Conservation (phyloP, 2,113 vertebrate genomes). For the Gymnobelideus leadbeateri region DNA sequence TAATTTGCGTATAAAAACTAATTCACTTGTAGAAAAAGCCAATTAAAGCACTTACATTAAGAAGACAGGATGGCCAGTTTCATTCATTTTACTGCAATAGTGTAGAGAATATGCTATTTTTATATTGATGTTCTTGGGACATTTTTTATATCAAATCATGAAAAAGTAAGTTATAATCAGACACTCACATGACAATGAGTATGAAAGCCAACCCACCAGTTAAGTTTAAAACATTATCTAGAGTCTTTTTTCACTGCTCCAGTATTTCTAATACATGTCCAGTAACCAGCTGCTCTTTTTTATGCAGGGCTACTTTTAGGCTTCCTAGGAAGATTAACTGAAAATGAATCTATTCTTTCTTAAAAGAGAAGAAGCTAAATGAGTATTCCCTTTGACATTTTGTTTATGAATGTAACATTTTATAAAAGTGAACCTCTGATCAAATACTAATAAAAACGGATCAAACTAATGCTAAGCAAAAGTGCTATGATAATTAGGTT, state of each 20-base stretch:
- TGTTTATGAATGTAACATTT: background rate
- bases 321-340: slow-evolving; percentile 46
- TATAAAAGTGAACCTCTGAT: slow-evolving; percentile 27
- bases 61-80: slow-evolving; percentile 30
- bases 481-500: background rate
- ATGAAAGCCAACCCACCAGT: slow-evolving; percentile 28
- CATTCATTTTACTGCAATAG: slow-evolving; percentile 7
- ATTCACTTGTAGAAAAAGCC: slow-evolving; percentile 24
- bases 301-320: slow-evolving; percentile 41
- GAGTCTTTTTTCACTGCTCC: slow-evolving; percentile 11
- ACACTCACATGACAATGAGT: slow-evolving; percentile 22
- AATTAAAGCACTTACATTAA: background rate
- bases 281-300: slow-evolving; percentile 39
- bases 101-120: background rate
- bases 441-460: slow-evolving; percentile 50
- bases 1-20: background rate
- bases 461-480: slow-evolving; percentile 16
- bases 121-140: background rate
- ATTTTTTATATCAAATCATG: background rate
- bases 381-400: background rate
- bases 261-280: slow-evolving; percentile 45
- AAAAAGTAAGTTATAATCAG: slow-evolving; percentile 9
- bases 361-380: slow-evolving; percentile 43
- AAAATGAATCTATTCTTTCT: slow-evolving; percentile 36
- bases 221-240: slow-evolving; percentile 24